phyloP scores from a whole-genome alignment of 1,140 invertebrate species.

The Drosophila pseudoananassae region DNA sequence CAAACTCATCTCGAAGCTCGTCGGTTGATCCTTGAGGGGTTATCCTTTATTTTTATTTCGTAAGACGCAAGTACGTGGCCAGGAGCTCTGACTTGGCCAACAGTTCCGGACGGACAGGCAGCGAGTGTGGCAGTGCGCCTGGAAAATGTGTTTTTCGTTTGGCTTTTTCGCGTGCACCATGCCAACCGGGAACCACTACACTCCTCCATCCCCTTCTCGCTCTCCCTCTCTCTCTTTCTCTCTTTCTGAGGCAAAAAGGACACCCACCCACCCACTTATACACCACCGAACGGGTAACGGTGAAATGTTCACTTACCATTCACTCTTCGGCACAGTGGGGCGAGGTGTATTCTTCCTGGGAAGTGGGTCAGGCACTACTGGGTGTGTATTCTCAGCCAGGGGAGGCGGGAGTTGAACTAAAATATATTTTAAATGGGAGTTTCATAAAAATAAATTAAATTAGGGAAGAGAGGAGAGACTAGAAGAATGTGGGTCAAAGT shows the following conservation, averaged over 20 bases:
- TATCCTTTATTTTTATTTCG: not conserved
- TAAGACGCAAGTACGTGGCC: not conserved
- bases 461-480: not conserved
- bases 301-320: slow-evolving; percentile 26
- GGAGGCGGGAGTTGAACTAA: not conserved
- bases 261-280: slow-evolving; percentile 31
- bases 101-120: slow-evolving; percentile 16
- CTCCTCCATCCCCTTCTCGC: not conserved
- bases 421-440: slow-evolving; percentile 1
- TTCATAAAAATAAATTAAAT: not conserved
- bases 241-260: slow-evolving; percentile 1
- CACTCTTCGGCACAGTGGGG: slow-evolving; percentile 19
- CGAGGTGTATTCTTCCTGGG: slow-evolving; percentile 7
- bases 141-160: slow-evolving; percentile 67
- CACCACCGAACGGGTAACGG: slow-evolving; percentile 27
- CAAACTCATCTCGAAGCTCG: slow-evolving; percentile 55
- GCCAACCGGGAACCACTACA: slow-evolving; percentile 47
- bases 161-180: slow-evolving; percentile 78
- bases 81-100: slow-evolving; percentile 24
- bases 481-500: not conserved
- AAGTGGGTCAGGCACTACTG: slow-evolving; percentile 16
- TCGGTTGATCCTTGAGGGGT: not conserved
- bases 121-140: slow-evolving; percentile 15
- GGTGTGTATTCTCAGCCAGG: not conserved
- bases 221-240: not conserved